Base-by-base conservation (phyloP, 2,113 vertebrate species). In the Grus americana region DNA sequence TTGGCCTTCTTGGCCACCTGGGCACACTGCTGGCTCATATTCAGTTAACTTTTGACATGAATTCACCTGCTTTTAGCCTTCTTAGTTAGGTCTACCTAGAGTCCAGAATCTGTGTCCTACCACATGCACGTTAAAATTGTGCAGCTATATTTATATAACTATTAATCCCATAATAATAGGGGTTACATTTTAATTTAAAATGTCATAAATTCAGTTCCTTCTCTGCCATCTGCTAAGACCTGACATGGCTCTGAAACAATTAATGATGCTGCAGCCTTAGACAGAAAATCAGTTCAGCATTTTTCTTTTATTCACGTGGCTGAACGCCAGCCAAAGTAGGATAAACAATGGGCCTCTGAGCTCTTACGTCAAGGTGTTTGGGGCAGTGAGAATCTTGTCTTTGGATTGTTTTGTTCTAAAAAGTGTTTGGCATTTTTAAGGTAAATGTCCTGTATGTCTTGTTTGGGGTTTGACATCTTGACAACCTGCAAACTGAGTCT, bases 251-350 rank as follows among this genome's bases (percentile, higher is more conserved):
- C 55, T 86, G 59, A 92, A 93, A 86, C 71, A 88, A 89, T 82
- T 92, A 88, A 62, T 65, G 88, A 62, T 83, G 46, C 61, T 90
- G 66, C 71, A 92, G 62, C 50, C 55, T 87, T 79, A 80, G 70
- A 92, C 66, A 86, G 67, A 90, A 88, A 83, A 86, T 76, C 55
- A 93, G 50, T 82, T 91, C 70, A 79, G 85, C 70, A n/a, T 58
- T 94, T 93, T 89, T 52, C 61, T 87, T 95, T 68, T 65, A 85
- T 90, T 94, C 87, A 85, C 3, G 1, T 82, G 70, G 70, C 70
- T 75, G 73, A 75, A 57, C 0, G 11, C 52, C 87, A 95, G 78
- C 70, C 57, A 42, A 79, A 79, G 38, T 29, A 85, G 70, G 57
- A 72, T 66, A 68, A 95, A 68, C 88, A 93, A 54, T 46, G 71